Base-by-base conservation (phyloP, 1,140 invertebrate species). In the Neelides sp. region DNA sequence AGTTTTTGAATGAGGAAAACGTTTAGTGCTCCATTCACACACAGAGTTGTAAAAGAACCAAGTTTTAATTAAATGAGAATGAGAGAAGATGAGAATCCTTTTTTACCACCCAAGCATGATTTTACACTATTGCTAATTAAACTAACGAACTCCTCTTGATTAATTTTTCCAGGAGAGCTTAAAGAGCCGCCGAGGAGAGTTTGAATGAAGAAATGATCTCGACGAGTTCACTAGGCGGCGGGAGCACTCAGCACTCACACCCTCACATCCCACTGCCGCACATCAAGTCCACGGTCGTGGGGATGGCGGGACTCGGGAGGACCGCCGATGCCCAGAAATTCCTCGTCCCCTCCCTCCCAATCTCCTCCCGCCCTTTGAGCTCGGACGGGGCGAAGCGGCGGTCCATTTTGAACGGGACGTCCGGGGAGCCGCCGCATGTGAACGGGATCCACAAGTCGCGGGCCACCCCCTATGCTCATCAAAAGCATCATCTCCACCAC, bases 321-420 rank as follows among this genome's bases (percentile, higher is more conserved):
- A 5, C n/a, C 26, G 47, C 57, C 37, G 58, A 60, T 39, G 50
- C 58, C 24, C 58, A 57, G 42, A 60, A 61, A 34, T 61, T 61
- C 47, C 48, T 61, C 8, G 52, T 61, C 22, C 59, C 59, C 15
- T 61, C 59, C 12, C 50, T 61, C 2, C 59, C 59, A 4, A 46
- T 57, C 12, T 57, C 54, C 39, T 10, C 34, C 23, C 7, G 28
- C 7, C 7, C 7, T 32, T 32, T 32, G 28, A 8, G 7, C n/a
- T 19, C 5, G 15, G 10, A 5, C 8, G 19, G 36, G 36, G 20
- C 28, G 45, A 20, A 8, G 45, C 13, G 28, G 10, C 20, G 41
- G 23, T 43, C 41, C 7, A 43, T 43, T 26, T 23, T 43, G 15
- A 43, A 43, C 20, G 41, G 41, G 13, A 43, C 41, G n/a, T 28